Evolutionary conservation across 2,888 invertebrate genomes (phyloP).

Genomic region (Epinotia bilunana): DNA sequence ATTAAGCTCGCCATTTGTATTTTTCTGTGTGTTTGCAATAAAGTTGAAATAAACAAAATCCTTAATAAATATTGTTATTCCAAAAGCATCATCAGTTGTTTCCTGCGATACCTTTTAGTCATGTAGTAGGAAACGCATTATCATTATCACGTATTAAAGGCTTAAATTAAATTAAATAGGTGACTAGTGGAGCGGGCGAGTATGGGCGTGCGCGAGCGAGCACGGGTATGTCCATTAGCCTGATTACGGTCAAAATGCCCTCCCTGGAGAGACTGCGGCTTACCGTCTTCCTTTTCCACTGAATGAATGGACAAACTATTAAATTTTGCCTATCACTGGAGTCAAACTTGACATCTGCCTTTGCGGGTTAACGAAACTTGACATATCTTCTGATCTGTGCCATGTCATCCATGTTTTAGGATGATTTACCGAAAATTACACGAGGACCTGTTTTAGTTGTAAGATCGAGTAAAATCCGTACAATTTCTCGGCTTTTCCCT

Average conservation of each 20-base stretch:
- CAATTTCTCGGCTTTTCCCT: not conserved
- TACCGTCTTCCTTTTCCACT: conserved; percentile 61
- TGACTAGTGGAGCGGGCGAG: conserved; percentile 49
- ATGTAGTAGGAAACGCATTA: conserved; percentile 1
- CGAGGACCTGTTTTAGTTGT: conserved; percentile 1
- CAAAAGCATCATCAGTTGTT: not conserved
- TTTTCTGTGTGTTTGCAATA: too few relatives aligned
- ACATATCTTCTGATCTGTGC: conserved; percentile 27
- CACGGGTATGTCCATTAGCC: conserved; percentile 79
- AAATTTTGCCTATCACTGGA: conserved; percentile 51
- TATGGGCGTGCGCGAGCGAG: conserved; percentile 56
- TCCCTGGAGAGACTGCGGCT: conserved; percentile 67
- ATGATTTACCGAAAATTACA: conserved; percentile 19
- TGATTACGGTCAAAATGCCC: conserved; percentile 80
- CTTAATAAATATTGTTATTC: not conserved
- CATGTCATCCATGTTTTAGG: conserved; percentile 24
- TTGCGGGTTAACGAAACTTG: conserved; percentile 25
- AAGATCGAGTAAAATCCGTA: not conserved
- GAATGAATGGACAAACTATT: conserved; percentile 57
- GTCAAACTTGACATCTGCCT: conserved; percentile 21
- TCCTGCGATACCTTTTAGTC: not conserved
- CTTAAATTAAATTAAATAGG: conserved; percentile 67
- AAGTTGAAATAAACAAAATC: too few relatives aligned
- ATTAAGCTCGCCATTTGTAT: too few relatives aligned
- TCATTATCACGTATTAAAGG: conserved; percentile 55